Percentiles rank a stretch among this genome's conserved stretches.
Evolutionary conservation across 2,888 invertebrate species (phyloP).

Genomic region (Caenorhabditis doughertyi): DNA sequence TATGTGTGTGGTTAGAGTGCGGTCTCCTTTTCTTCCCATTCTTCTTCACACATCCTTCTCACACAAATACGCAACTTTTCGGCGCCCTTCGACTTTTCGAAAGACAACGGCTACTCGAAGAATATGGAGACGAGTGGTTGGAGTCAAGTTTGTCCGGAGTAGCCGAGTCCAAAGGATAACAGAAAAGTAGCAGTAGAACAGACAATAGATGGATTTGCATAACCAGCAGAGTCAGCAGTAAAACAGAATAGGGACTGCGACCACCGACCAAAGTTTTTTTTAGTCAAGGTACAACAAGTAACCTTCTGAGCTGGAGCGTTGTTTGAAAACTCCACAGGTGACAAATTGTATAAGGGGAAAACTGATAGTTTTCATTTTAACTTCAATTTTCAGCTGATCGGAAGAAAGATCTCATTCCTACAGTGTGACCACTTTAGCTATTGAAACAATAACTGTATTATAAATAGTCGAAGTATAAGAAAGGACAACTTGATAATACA

Average conservation of each 20-base stretch:
- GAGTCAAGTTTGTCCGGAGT: conserved; percentile 19
- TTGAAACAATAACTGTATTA: too few relatives aligned
- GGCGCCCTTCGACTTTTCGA: conserved; percentile 52
- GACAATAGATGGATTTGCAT: conserved; percentile 55
- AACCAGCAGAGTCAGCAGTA: conserved; percentile 9
- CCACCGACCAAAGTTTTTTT: conserved; percentile 32
- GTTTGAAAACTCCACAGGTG: too few relatives aligned
- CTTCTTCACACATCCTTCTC: conserved; percentile 57
- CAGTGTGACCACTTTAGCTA: too few relatives aligned
- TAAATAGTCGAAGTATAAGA: too few relatives aligned
- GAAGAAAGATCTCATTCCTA: too few relatives aligned
- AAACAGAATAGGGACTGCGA: conserved; percentile 4
- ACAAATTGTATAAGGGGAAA: too few relatives aligned
- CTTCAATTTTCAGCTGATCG: too few relatives aligned
- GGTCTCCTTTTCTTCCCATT: conserved; percentile 38
- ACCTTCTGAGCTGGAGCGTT: not conserved
- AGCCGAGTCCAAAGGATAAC: conserved; percentile 32
- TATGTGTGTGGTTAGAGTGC: conserved; percentile 40
- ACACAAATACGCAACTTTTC: conserved; percentile 61
- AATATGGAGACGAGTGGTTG: conserved; percentile 29
- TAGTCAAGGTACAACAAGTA: not conserved
- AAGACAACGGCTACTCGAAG: conserved; percentile 44
- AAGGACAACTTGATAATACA: too few relatives aligned
- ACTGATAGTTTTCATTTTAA: too few relatives aligned
- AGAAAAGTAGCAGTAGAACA: conserved; percentile 38